phyloP scores from a whole-genome alignment of 2,113 vertebrate species.

The Thermophis baileyi region DNA sequence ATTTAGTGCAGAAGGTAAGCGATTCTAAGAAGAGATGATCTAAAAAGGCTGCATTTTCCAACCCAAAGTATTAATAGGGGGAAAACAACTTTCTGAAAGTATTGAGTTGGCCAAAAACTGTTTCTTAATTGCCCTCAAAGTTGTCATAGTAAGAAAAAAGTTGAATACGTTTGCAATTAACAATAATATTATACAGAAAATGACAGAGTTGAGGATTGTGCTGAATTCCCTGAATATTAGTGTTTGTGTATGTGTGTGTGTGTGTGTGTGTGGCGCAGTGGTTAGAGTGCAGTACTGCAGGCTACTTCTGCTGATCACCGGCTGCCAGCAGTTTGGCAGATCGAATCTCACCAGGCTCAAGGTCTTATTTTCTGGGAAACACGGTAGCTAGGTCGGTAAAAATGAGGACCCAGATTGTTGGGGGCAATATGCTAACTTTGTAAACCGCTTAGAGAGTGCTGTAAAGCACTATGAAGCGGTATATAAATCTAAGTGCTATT shows the following conservation, averaged over 20 bases:
- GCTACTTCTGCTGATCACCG: no score
- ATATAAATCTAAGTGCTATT: no score
- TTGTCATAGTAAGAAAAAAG: background rate
- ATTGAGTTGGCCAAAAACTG: background rate
- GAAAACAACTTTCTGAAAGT: background rate
- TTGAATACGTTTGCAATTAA: background rate
- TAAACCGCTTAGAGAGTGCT: no score
- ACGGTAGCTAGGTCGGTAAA: no score
- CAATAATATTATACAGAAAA: background rate
- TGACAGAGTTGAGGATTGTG: background rate
- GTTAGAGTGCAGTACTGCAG: no score
- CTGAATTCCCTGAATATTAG: background rate
- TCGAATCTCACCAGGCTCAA: no score
- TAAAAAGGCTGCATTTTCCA: constrained; percentile 13
- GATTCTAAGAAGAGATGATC: background rate
- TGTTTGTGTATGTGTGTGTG: background rate
- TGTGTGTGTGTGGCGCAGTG: background rate
- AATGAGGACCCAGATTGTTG: no score
- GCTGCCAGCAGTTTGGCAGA: no score
- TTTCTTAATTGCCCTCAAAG: background rate
- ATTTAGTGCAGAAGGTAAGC: constrained; percentile 2
- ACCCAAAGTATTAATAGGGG: background rate
- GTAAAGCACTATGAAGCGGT: no score
- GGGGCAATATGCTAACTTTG: no score
- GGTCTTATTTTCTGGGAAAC: no score